Evolutionary conservation across 2,797 vertebrate species (phyloP).

Genomic region (Poeciliopsis paucimaculata): DNA sequence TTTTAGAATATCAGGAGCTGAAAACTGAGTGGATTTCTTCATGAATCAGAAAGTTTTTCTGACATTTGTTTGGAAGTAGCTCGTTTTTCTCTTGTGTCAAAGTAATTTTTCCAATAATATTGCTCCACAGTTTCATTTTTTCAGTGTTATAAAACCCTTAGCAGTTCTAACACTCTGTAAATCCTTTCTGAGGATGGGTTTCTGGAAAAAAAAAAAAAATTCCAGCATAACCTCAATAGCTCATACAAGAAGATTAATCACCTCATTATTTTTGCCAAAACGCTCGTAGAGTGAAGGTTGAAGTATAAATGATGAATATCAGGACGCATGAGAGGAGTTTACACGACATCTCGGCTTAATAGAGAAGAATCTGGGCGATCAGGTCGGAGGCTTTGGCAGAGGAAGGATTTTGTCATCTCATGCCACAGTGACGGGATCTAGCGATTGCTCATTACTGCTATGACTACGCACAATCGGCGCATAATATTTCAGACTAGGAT

Average conservation of each 20-base stretch:
- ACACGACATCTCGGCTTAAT: conserved; percentile 34
- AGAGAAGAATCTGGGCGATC: conserved; percentile 12
- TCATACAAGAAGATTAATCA: conserved; percentile 15
- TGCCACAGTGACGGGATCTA: conserved; percentile 61
- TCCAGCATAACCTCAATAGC: neutral
- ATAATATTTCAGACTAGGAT: conserved; percentile 53
- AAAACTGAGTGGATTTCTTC: neutral
- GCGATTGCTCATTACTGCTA: conserved; percentile 43
- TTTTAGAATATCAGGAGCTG: neutral
- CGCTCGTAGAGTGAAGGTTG: conserved; percentile 20
- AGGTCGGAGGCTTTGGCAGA: conserved; percentile 15
- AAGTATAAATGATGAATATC: conserved; percentile 59
- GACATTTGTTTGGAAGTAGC: neutral
- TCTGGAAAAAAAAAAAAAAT: neutral
- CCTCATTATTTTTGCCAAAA: conserved; percentile 8
- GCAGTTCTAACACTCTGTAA: neutral
- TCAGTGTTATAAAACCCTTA: neutral
- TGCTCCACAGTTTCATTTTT: neutral
- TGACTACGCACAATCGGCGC: conserved; percentile 39
- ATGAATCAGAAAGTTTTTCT: neutral
- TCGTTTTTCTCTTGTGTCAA: neutral
- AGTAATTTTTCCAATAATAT: too few relatives aligned
- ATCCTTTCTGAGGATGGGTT: conserved; percentile 12
- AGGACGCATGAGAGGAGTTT: conserved; percentile 25
- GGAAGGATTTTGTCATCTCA: conserved; percentile 39